Evolutionary conservation across 1,140 invertebrate species (phyloP), one percentile per base, ranked within the genome.

Genomic region (Rhyzopertha dominica): DNA sequence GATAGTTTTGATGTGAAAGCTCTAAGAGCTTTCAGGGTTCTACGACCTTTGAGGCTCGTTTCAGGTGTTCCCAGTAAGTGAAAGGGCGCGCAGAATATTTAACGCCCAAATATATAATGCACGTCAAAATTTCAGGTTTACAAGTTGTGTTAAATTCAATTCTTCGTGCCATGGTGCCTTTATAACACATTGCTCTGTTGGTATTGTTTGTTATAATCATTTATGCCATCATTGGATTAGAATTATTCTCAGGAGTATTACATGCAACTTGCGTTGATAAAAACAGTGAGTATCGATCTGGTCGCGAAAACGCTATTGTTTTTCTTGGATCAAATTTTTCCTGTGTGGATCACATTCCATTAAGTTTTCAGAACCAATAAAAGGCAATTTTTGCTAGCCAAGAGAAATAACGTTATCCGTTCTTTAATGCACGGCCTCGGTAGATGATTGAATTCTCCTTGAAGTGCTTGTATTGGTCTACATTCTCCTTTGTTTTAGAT

Each of bases 161-260:
- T 76, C 77, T 99, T 56, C 88, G 92, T 74, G 97, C 96, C 61
- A 99, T 99, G 95, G 85, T 98, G 69, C 97, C 96, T 67, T 81
- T 99, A 67, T 78, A 99, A 55, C 96, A 99, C 77, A 99, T 99
- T 72, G 95, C 95, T 65, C 79, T 99, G 56, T 79, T 99, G 54
- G 96, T 99, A 64, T 82, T 99, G 56, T 99, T 99, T 76, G 96
- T 99, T 63, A 98, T 99, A 68, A 97, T 99, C 69, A 99, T 99
- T 72, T 99, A 99, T 72, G 96, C 96, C 54, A 99, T 99, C 67
- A 96, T 99, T 62, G 96, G 96, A 46, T 77, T 99, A 55, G 96
- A 99, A 74, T 78, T 99, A 30, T 99, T 98, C 80, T 95, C 90
- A 51, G 96, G 96, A 54, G 90, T 90, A 70, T 78, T 99, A 73